Evolutionary conservation across 1,140 invertebrate genomes (phyloP).

Genomic region (Harpegnathos saltator): DNA sequence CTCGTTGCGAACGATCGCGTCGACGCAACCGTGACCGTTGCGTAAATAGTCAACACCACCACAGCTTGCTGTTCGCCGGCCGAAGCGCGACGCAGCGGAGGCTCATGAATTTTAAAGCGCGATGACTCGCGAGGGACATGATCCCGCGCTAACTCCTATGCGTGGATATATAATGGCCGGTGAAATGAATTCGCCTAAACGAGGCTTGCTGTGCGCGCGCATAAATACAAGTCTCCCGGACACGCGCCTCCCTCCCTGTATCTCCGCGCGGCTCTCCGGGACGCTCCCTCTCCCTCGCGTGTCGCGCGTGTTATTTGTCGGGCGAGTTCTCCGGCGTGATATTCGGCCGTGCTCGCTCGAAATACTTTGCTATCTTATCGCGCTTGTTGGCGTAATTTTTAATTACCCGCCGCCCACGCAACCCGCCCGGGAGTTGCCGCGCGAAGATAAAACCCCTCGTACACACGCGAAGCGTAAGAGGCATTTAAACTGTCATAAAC

Average conservation of each 20-base stretch:
- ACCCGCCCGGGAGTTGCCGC: not conserved
- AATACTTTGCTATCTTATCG: not conserved
- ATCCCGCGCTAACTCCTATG: slow-evolving; percentile 37
- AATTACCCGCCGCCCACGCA: not conserved
- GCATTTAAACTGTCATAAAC: slow-evolving; percentile 43
- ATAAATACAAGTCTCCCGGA: slow-evolving; percentile 5
- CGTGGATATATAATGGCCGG: slow-evolving; percentile 15
- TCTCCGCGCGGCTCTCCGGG: not conserved
- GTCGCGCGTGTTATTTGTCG: not conserved
- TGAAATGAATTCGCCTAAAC: slow-evolving; percentile 43
- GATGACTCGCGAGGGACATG: slow-evolving; percentile 53
- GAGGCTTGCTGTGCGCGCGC: slow-evolving; percentile 3
- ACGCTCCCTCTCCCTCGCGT: no score
- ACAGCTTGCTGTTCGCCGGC: no score
- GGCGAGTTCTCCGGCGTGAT: not conserved
- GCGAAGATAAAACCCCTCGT: slow-evolving; percentile 24
- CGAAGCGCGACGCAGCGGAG: slow-evolving; percentile 28
- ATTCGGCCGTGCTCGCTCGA: not conserved
- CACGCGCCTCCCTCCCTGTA: not conserved
- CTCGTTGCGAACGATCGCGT: no score
- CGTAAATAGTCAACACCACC: no score
- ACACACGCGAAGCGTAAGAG: slow-evolving; percentile 7
- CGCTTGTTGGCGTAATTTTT: not conserved
- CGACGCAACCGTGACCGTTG: not conserved
- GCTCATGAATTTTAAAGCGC: slow-evolving; percentile 59